Conservation (phyloP, 2,888 invertebrate genomes). For the Mesochorus sp. region DNA sequence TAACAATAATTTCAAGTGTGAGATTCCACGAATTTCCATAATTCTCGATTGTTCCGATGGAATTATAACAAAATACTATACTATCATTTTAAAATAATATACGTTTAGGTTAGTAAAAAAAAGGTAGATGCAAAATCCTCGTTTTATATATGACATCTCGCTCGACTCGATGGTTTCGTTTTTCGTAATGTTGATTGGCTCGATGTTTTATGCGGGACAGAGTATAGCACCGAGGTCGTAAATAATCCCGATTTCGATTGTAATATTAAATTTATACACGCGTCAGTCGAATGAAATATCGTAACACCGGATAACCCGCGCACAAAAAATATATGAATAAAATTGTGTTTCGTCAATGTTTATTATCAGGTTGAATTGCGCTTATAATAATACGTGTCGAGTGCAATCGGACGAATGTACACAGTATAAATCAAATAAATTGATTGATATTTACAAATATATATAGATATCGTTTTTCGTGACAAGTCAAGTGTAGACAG, state of each 20-base stretch:
- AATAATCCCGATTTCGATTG: slow-evolving; percentile 7
- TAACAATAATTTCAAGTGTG: no score
- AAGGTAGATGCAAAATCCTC: no score
- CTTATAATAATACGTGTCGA: not conserved
- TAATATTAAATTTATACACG: not conserved
- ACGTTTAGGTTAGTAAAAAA: no score
- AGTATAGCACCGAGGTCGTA: not conserved
- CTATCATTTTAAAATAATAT: no score
- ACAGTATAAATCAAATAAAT: not conserved
- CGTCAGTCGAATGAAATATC: not conserved
- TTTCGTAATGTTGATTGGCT: not conserved
- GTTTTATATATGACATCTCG: no score
- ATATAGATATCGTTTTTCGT: not conserved
- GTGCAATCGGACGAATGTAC: not conserved
- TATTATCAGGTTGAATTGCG: not conserved
- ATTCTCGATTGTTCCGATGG: no score
- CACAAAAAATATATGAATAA: not conserved
- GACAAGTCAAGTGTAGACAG: not conserved
- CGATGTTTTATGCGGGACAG: not conserved
- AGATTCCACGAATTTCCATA: no score
- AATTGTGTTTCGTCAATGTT: not conserved
- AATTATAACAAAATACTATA: no score
- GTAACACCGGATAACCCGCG: not conserved
- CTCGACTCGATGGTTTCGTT: not conserved
- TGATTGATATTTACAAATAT: not conserved